A percentile compares a stretch with the other conserved stretches of the same genome.
Conservation (phyloP, 35 echinoderm and acorn worm species). For the Patiria miniata region DNA sequence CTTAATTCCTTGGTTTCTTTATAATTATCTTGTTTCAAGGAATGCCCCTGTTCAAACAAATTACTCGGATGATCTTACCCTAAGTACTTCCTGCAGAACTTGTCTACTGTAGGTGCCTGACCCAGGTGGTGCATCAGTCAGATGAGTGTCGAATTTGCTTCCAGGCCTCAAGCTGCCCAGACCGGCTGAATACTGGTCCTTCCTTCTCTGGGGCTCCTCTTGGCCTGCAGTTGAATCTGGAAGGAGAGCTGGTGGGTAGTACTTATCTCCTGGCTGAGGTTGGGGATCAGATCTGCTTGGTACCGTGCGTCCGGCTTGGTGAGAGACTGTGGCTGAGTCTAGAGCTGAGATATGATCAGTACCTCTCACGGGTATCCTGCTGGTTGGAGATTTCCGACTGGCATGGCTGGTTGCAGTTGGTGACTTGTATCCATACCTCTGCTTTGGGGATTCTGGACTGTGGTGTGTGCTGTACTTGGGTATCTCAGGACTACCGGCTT, state of each 20-base stretch:
- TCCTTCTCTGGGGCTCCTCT: neutral
- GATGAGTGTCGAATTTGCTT: slow-evolving; percentile 24
- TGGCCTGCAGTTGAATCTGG: neutral
- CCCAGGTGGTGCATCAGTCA: slow-evolving; percentile 36
- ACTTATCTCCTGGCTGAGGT: neutral
- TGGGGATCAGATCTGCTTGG: neutral
- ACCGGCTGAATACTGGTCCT: neutral
- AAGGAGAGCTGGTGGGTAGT: slow-evolving; percentile 23
- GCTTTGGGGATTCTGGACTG: neutral
- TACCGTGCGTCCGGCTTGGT: neutral
- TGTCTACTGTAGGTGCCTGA: slow-evolving; percentile 78
- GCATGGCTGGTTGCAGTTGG: neutral
- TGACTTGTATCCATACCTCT: neutral
- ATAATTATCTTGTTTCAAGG: too few species aligned
- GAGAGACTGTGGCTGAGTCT: neutral
- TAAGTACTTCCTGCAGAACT: slow-evolving; percentile 73
- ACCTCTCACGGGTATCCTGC: slow-evolving; percentile 10
- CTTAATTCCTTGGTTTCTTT: too few species aligned
- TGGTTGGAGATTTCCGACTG: slow-evolving; percentile 6
- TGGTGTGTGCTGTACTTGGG: neutral
- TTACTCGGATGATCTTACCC: slow-evolving; percentile 49
- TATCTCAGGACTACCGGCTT: neutral
- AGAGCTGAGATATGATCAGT: neutral
- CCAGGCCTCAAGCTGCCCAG: neutral
- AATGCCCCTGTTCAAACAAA: too few species aligned